A percentile compares a stretch with the other conserved stretches of the same genome.
Conservation (phyloP, 2,888 invertebrate genomes). For the Eledona agricola region DNA sequence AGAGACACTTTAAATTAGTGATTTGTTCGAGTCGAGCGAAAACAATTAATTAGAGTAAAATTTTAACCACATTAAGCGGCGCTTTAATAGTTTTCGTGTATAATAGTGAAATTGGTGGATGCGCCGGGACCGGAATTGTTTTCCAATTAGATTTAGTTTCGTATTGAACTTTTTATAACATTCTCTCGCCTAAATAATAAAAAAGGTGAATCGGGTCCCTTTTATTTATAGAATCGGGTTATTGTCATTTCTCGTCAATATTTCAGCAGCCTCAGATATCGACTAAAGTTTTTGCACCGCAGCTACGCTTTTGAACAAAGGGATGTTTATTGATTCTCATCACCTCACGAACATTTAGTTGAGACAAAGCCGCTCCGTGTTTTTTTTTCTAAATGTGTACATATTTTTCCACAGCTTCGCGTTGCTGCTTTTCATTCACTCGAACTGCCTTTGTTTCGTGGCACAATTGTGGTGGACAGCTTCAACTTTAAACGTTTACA, state of each 20-base stretch:
- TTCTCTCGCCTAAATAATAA: constrained; percentile 24
- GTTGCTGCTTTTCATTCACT: constrained; percentile 4
- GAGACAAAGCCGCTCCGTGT: constrained; percentile 37
- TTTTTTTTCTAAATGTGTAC: constrained; percentile 13
- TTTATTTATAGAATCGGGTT: constrained; percentile 11
- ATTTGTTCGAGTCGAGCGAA: constrained; percentile 23
- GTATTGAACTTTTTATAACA: too few species aligned
- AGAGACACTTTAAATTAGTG: constrained; percentile 25
- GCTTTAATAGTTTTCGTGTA: neutral
- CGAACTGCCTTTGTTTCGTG: constrained; percentile 12
- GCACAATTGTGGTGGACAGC: constrained; percentile 5
- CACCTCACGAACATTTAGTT: constrained; percentile 34
- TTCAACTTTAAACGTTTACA: constrained; percentile 16
- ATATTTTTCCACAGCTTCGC: constrained; percentile 21
- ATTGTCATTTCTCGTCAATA: constrained; percentile 5
- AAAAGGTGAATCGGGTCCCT: constrained; percentile 7
- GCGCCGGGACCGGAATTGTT: too few species aligned
- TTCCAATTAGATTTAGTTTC: too few species aligned
- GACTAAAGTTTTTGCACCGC: constrained; percentile 35
- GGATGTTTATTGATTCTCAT: constrained; percentile 40
- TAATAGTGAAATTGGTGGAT: too few species aligned
- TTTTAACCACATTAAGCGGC: constrained; percentile 6
- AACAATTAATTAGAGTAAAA: constrained; percentile 32
- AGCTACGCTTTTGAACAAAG: constrained; percentile 37
- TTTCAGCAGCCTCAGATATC: constrained; percentile 26